Evolutionary conservation across 2,888 invertebrate genomes (phyloP).

Genomic region (Drosophila ezoana): DNA sequence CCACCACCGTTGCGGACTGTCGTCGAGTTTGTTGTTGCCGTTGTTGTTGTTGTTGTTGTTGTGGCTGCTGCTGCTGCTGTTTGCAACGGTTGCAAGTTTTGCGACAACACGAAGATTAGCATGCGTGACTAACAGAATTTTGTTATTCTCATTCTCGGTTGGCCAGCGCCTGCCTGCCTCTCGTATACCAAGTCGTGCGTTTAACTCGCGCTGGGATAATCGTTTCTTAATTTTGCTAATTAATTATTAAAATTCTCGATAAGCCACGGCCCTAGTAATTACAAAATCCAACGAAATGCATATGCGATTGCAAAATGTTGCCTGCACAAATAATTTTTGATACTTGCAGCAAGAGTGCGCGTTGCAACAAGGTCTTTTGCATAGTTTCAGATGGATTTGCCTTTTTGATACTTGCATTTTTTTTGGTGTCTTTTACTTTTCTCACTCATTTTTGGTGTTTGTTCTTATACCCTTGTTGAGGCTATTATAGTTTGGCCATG

Average conservation of each 20-base stretch:
- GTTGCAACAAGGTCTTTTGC: slow-evolving; percentile 29
- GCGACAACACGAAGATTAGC: slow-evolving; percentile 81
- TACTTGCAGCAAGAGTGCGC: slow-evolving; percentile 13
- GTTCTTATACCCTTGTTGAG: slow-evolving; percentile 1
- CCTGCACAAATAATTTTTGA: slow-evolving; percentile 27
- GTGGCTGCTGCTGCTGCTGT: slow-evolving; percentile 42
- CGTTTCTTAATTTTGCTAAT: slow-evolving; percentile 84
- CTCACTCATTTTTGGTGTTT: slow-evolving; percentile 20
- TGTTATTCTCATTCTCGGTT: slow-evolving; percentile 57
- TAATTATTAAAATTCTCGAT: slow-evolving; percentile 83
- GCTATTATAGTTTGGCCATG: too few relatives aligned
- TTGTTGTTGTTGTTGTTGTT: slow-evolving; percentile 25
- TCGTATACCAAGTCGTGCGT: slow-evolving; percentile 60
- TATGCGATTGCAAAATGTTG: not conserved
- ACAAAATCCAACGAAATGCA: slow-evolving; percentile 26
- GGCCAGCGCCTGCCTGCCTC: slow-evolving; percentile 11
- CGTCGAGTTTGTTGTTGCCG: slow-evolving; percentile 39
- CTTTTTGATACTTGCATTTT: slow-evolving; percentile 36
- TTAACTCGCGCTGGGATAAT: slow-evolving; percentile 71
- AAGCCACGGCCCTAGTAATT: slow-evolving; percentile 81
- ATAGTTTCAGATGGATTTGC: slow-evolving; percentile 26
- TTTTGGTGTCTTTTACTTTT: slow-evolving; percentile 6
- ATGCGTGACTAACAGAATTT: slow-evolving; percentile 82
- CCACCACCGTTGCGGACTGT: slow-evolving; percentile 66
- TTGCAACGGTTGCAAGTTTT: slow-evolving; percentile 71